phyloP scores from a whole-genome alignment of 2,113 vertebrate species.

The Setophaga coronata region DNA sequence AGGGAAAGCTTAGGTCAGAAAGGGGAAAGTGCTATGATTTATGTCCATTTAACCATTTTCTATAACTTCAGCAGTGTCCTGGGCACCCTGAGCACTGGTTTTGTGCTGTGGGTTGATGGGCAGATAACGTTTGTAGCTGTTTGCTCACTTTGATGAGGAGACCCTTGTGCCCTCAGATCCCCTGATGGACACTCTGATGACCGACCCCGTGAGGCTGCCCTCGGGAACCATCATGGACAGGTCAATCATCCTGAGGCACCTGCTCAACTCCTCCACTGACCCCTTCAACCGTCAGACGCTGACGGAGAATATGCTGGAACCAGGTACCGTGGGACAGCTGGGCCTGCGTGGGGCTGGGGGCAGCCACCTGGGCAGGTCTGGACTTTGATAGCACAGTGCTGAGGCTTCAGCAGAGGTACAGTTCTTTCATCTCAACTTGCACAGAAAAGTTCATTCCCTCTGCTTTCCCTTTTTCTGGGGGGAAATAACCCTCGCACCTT shows the following conservation, averaged over 20 bases:
- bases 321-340: conserved; percentile 73
- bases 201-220: conserved; percentile 92
- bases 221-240: conserved; percentile 97
- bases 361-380: rapidly evolving
- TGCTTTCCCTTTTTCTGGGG: neutral
- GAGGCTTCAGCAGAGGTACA: neutral
- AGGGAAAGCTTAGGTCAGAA: neutral
- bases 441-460: neutral
- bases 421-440: neutral
- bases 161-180: conserved; percentile 79
- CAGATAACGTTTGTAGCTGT: neutral
- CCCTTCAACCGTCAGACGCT: conserved; percentile 97
- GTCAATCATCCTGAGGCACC: conserved; percentile 93
- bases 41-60: neutral
- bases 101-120: neutral
- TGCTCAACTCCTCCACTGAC: conserved; percentile 96
- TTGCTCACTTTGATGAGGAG: neutral
- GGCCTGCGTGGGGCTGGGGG: neutral
- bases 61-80: neutral
- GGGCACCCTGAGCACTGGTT: neutral
- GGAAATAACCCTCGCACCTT: rapidly evolving
- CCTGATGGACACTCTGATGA: conserved; percentile 98
- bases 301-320: conserved; percentile 96
- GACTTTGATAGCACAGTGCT: rapidly evolving
- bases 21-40: too few species aligned